A percentile compares a stretch with the other conserved stretches of the same genome.
Conservation (phyloP, 2,113 vertebrate species). For the Poeciliopsis prolifica region DNA sequence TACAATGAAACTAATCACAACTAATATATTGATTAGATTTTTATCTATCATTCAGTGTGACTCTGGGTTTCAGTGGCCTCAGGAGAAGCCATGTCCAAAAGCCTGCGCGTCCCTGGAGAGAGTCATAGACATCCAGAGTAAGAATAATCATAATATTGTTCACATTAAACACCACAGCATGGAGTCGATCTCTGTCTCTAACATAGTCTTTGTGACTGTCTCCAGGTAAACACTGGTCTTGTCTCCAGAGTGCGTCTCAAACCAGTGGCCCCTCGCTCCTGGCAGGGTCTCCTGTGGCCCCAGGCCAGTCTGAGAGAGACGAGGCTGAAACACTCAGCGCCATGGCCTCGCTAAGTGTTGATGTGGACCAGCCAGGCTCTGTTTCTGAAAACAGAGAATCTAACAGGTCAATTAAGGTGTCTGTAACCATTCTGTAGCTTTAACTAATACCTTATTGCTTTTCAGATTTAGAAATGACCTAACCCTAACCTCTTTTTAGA, state of each 20-base stretch:
- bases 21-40: too few relatives aligned
- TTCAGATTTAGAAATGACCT: too few relatives aligned
- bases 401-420: conserved; percentile 56
- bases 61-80: conserved; percentile 65
- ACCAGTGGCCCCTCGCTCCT: conserved; percentile 51
- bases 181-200: not conserved
- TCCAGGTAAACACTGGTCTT: conserved; percentile 72
- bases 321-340: conserved; percentile 73
- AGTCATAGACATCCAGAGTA: conserved; percentile 74
- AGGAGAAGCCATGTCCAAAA: conserved; percentile 71
- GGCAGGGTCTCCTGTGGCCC: conserved; percentile 32
- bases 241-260: conserved; percentile 64
- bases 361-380: conserved; percentile 58
- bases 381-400: conserved; percentile 39
- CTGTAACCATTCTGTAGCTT: not conserved
- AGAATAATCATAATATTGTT: conserved; percentile 5
- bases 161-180: not conserved
- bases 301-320: conserved; percentile 68
- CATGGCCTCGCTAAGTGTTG: conserved; percentile 72
- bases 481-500: too few relatives aligned
- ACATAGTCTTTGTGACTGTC: not conserved
- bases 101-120: conserved; percentile 69
- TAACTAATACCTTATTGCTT: not conserved
- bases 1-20: not conserved
- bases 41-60: conserved; percentile 53